Evolutionary conservation across 2,113 vertebrate genomes (phyloP), one percentile per base, ranked within the genome.

Genomic region (Ardeotis arabs): DNA sequence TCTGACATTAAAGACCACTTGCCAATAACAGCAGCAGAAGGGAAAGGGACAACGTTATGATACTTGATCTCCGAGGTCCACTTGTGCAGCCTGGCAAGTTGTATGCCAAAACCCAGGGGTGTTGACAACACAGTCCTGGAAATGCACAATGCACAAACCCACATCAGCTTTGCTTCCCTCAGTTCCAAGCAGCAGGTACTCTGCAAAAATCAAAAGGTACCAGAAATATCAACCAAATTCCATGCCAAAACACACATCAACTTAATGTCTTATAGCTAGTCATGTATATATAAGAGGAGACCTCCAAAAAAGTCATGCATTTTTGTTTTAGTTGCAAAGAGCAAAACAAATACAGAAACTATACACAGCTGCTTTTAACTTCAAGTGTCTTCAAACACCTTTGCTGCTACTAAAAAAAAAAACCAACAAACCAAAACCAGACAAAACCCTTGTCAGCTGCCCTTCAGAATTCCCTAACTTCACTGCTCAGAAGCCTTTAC

Each of bases 111-210:
- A 35, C 17, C 14, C 19, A 84, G 20, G 14, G 10, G 14, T 14
- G 8, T 0, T 28, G 22, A 70, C 37, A 78, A 37, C 1, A 0
- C 0, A 23, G 25, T 7, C 29, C 18, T 70, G 62, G 12, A 78
- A 84, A 41, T 0, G 0, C 82, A n/a, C 1, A 0, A 3, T 0
- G 0, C 82, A n/a, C 1, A 0, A 3, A 8, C 12, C n/a, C 45
- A 13, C 3, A 1, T 5, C n/a, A 76, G 25, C 33, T 22, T 22
- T 9, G 6, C 41, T 80, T 83, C 45, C 55, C 27, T 45, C 21
- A 12, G 27, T 37, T 33, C 77, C 72, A 6, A n/a, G 25, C 11
- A 28, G 33, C 0, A 3, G n/a, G n/a, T 29, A 27, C 25, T 6
- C 8, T 33, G n/a, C 28, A 14, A 14, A 16, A 47, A 47, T 6